Base-by-base conservation (phyloP, 2,113 vertebrate species). In the Proterorhinus semilunaris region DNA sequence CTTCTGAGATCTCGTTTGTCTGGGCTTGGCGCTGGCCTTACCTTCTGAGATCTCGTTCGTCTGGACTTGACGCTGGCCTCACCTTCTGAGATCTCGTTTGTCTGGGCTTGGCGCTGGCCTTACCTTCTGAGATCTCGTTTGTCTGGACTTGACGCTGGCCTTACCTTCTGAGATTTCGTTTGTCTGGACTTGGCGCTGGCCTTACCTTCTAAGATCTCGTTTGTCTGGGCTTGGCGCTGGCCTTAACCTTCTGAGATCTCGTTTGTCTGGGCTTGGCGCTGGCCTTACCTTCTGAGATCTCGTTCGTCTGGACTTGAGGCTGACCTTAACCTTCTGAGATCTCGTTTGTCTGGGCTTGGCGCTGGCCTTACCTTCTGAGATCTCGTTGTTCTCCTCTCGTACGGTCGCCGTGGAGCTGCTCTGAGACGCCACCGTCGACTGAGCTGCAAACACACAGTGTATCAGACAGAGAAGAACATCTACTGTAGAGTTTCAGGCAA, bases 131-230 rank as follows among this genome's bases (percentile, higher is more conserved):
- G 69, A 87, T 87, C 75, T 84, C 76, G 51, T 89, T 83, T n/a
- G n/a, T 36, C 27, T 5, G 27, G 27, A 3, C 27, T 36, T 36
- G 27, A 3, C 27, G 27, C 45, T 43, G 44, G 7, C 36, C 86
- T 82, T 83, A 90, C 89, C 89, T 86, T 88, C 86, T 11, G 75
- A 70, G 69, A 87, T 87, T 73, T 84, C 76, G 51, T 89, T 83
- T n/a, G n/a, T 36, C 27, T 5, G 27, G 27, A 3, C 27, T 36
- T 36, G 27, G 27, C 27, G 27, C 45, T 43, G 44, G 7, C 36
- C 86, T 82, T 83, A 90, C 89, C 89, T 86, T 88, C 86, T 11
- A 74, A 70, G 69, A 87, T 87, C 75, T 84, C 76, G 51, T 89
- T 83, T n/a, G n/a, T 36, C 27, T 5, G 27, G 27, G 27, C 27